Evolutionary conservation across 1,140 invertebrate genomes (phyloP).

Genomic region (Tetramorium simillimum): DNA sequence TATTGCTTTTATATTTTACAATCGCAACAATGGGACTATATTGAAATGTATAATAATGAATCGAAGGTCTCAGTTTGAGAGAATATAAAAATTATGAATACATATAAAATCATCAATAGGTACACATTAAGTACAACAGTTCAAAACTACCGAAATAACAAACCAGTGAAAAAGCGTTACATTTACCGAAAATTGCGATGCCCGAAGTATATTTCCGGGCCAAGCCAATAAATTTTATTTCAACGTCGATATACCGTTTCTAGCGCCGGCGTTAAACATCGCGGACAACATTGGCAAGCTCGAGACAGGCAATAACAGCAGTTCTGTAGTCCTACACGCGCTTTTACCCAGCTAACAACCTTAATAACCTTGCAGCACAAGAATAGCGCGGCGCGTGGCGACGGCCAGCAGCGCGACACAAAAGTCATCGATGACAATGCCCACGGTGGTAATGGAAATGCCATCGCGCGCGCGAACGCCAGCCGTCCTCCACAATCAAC

Average conservation of each 20-base stretch:
- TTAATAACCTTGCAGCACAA: constrained; percentile 37
- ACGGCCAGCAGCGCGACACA: constrained; percentile 8
- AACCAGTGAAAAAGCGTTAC: constrained; percentile 1
- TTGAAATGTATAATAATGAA: neutral
- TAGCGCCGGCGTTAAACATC: constrained; percentile 39
- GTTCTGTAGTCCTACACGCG: constrained; percentile 23
- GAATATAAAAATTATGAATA: neutral
- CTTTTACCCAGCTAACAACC: constrained; percentile 55
- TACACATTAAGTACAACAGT: constrained; percentile 5
- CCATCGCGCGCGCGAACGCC: constrained; percentile 62
- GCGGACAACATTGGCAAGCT: constrained; percentile 30
- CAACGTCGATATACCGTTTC: neutral
- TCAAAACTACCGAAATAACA: neutral
- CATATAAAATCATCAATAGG: neutral
- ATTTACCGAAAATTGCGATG: neutral
- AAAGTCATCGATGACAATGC: constrained; percentile 58
- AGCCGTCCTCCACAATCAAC: constrained; percentile 40
- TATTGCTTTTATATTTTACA: neutral
- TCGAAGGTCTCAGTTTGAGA: neutral
- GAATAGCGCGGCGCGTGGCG: constrained; percentile 15
- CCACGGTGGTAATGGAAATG: constrained; percentile 55
- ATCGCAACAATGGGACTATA: neutral
- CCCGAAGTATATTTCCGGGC: constrained; percentile 4
- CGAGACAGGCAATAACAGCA: constrained; percentile 27
- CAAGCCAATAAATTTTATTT: constrained; percentile 42